These are phyloP conservation scores for Platygyra sinensis DNA, from an alignment of 64 coral and sea anemone genomes.

Conservation along the genomic window DNA sequence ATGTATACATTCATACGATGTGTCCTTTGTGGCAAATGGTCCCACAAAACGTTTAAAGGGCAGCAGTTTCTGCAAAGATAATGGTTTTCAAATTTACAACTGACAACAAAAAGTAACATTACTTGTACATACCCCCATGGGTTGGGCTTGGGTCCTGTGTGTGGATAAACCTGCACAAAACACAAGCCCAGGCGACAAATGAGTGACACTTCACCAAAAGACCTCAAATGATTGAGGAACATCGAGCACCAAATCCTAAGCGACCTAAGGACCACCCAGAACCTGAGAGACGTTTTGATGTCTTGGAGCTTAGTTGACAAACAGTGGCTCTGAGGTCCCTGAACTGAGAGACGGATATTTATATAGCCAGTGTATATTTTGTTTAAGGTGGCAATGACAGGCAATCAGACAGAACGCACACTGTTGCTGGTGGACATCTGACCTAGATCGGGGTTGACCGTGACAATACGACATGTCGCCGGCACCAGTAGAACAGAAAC, in stretches of 20 bases:
- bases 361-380: slow-evolving; percentile 81
- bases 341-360: slow-evolving; percentile 15
- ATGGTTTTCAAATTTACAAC: too few relatives aligned
- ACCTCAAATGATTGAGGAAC: slow-evolving; percentile 80
- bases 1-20: too few relatives aligned
- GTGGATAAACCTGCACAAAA: slow-evolving; percentile 72
- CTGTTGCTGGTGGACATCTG: slow-evolving; percentile 79
- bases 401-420: slow-evolving; percentile 63
- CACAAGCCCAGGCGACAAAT: slow-evolving; percentile 90
- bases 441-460: slow-evolving; percentile 92
- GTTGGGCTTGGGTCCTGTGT: slow-evolving; percentile 80
- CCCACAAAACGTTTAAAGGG: too few relatives aligned
- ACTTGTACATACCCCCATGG: slow-evolving; percentile 98
- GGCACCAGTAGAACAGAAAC: slow-evolving; percentile 74
- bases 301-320: slow-evolving; percentile 35
- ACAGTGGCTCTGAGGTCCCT: not conserved
- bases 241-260: slow-evolving; percentile 85
- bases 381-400: slow-evolving; percentile 40
- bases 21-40: too few relatives aligned
- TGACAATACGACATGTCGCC: slow-evolving; percentile 71
- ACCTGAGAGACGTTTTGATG: slow-evolving; percentile 61
- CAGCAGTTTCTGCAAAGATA: too few relatives aligned
- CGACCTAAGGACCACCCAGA: slow-evolving; percentile 79
- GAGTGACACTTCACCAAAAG: slow-evolving; percentile 96
- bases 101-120: not conserved